Base-by-base conservation (phyloP, 2,797 vertebrate genomes). In the Rousettus madagascariensis region DNA sequence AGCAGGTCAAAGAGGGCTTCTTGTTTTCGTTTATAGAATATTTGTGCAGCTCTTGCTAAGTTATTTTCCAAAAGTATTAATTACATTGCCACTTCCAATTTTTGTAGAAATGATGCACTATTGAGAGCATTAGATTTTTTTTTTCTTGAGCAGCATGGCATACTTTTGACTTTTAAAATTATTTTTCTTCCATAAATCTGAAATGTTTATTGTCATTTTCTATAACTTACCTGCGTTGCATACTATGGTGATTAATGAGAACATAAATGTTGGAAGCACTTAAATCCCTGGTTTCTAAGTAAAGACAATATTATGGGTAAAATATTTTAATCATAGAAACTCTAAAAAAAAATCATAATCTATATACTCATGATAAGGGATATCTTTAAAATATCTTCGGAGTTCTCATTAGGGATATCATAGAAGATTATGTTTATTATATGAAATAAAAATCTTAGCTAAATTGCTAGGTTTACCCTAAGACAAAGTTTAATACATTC, bases 151-250 rank as follows among this genome's bases (percentile, higher is more conserved):
- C 57, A 20, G 30, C 92, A 66, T 94, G 59, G 77, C n/a, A 59
- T 89, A n/a, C 57, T 68, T 94, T 15, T 59, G 71, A 68, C 26
- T 77, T 89, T 59, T 5, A 94, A 77, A 90, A 90, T 69, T 74
- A 66, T 65, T 86, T 41, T 79, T 61, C 16, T 71, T 93, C 22
- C 36, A 63, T 87, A 78, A 26, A 69, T 61, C 33, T 63, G 22
- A 78, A 82, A 49, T 17, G 13, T 55, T 82, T 90, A 9, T n/a
- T 77, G 33, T 85, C 16, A 30, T 55, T 63, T 69, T 77, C 68
- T 69, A 33, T 90, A 78, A 51, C 22, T 90, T 90, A 77, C 41
- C n/a, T 90, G n/a, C 36, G 46, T 63, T 78, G 6, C 12, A 78
- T 78, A 49, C n/a, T 68, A 41, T 41, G 30, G 78, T 53, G 12